Evolutionary conservation across 2,888 invertebrate genomes (phyloP).

Genomic region (Synergus laeviventris): DNA sequence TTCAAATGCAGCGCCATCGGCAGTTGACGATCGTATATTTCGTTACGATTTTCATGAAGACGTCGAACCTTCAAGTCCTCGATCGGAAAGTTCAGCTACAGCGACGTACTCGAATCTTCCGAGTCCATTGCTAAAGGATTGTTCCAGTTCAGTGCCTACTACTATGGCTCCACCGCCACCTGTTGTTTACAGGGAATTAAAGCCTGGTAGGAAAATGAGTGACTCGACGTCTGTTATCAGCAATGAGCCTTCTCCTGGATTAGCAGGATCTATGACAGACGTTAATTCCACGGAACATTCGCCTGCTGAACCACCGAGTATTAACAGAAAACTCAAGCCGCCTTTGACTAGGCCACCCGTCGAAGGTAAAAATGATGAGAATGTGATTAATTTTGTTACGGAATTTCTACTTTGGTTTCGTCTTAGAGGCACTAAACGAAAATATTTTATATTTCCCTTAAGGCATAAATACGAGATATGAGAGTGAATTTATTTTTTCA

Average conservation of each 20-base stretch:
- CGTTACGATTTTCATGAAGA: conserved; percentile 78
- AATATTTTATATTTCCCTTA: too few species aligned
- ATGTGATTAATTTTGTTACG: conserved; percentile 20
- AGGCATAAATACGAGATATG: too few species aligned
- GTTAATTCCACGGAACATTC: conserved; percentile 70
- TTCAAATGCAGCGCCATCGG: conserved; percentile 80
- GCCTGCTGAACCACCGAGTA: conserved; percentile 82
- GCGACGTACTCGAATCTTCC: conserved; percentile 80
- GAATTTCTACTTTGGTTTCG: neutral
- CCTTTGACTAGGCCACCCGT: conserved; percentile 66
- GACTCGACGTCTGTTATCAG: conserved; percentile 72
- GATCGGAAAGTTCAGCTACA: conserved; percentile 78
- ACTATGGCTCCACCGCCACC: conserved; percentile 78
- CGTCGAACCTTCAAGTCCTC: conserved; percentile 65
- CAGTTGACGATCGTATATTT: conserved; percentile 78
- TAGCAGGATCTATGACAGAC: conserved; percentile 60
- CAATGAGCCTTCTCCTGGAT: conserved; percentile 75
- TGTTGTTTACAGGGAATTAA: conserved; percentile 80
- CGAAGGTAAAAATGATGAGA: conserved; percentile 63
- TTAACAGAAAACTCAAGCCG: conserved; percentile 90
- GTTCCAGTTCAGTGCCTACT: conserved; percentile 73
- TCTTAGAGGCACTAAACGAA: too few species aligned
- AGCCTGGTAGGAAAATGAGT: conserved; percentile 77
- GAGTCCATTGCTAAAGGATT: conserved; percentile 75
- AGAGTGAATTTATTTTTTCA: neutral